Evolutionary conservation across 2,797 vertebrate genomes (phyloP).

Genomic region (Scleropages formosus): DNA sequence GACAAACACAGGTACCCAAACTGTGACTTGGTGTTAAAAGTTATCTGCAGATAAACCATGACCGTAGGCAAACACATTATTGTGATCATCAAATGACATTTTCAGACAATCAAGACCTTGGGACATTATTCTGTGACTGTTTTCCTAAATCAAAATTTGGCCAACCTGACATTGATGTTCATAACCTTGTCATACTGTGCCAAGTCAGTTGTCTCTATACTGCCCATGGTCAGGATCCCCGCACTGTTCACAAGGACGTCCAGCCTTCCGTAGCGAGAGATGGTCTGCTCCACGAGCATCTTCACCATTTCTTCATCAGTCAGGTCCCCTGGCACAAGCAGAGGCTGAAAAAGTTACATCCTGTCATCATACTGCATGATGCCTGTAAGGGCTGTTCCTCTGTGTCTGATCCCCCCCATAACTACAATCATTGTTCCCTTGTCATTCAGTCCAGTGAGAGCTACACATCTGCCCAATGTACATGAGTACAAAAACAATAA

Average conservation of each 20-base stretch:
- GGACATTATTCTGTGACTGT: too few species aligned
- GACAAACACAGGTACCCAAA: too few species aligned
- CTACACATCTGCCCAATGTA: neutral
- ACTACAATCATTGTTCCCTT: neutral
- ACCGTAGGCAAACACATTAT: neutral
- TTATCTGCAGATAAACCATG: too few species aligned
- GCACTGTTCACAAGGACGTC: constrained; percentile 77
- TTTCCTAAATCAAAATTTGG: too few species aligned
- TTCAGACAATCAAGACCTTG: neutral
- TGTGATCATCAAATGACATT: neutral
- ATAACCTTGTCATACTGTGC: constrained; percentile 74
- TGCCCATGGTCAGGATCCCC: constrained; percentile 73
- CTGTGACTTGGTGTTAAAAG: too few species aligned
- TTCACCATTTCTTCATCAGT: constrained; percentile 68
- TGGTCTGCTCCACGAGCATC: constrained; percentile 63
- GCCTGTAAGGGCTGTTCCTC: neutral
- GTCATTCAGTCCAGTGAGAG: neutral
- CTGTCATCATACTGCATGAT: neutral
- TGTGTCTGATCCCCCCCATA: neutral
- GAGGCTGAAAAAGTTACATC: constrained; percentile 53
- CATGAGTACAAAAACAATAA: neutral
- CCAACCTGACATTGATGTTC: constrained; percentile 80
- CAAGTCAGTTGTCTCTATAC: constrained; percentile 69
- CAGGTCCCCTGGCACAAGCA: constrained; percentile 75
- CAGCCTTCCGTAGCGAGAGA: constrained; percentile 68